Conservation (phyloP, 2,888 invertebrate species). For the Pocota personata region DNA sequence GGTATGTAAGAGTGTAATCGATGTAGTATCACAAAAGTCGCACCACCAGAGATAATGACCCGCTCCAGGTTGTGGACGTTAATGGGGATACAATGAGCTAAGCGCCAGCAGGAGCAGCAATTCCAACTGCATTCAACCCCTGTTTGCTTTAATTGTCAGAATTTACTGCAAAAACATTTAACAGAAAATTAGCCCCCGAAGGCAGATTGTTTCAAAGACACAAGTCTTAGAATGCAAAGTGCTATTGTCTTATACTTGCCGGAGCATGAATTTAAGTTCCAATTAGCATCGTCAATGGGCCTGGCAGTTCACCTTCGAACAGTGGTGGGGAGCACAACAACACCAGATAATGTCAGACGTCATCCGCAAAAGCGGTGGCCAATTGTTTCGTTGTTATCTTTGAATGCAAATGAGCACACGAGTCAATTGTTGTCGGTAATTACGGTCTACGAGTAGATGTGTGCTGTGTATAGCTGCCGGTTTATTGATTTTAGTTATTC, state of each 20-base stretch:
- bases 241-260: constrained; percentile 46
- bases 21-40: constrained; percentile 49
- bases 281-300: constrained; percentile 57
- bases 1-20: constrained; percentile 64
- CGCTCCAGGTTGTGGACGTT: constrained; percentile 38
- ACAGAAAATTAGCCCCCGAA: constrained; percentile 16
- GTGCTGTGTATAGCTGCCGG: constrained; percentile 16
- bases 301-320: constrained; percentile 53
- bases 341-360: constrained; percentile 66
- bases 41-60: constrained; percentile 40
- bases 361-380: constrained; percentile 53
- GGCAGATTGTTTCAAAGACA: neutral
- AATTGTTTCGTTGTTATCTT: constrained; percentile 69
- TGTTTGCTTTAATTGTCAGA: constrained; percentile 55
- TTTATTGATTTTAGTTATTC: constrained; percentile 59
- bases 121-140: constrained; percentile 22
- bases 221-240: constrained; percentile 21
- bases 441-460: constrained; percentile 28
- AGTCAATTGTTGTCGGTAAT: constrained; percentile 69
- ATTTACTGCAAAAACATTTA: constrained; percentile 56
- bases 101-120: constrained; percentile 20
- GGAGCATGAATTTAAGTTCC: constrained; percentile 37
- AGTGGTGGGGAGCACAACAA: constrained; percentile 8
- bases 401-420: constrained; percentile 68
- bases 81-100: constrained; percentile 35